Conservation (phyloP, 53 echinoderm and acorn worm species). For the Patiria pectinifera region DNA sequence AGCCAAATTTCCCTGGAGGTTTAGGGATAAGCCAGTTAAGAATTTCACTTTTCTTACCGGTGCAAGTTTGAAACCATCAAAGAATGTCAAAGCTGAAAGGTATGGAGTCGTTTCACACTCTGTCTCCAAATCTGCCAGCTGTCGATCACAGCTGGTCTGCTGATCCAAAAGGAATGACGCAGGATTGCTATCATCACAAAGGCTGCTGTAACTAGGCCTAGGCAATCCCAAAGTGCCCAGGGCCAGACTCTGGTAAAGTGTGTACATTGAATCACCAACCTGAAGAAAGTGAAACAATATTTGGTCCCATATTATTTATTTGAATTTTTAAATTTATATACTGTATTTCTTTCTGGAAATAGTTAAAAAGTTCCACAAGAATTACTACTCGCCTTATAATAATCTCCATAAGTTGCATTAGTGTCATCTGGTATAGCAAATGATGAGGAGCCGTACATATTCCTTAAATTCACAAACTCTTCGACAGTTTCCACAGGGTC, state of each 20-base stretch:
- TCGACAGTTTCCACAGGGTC: constrained; percentile 75
- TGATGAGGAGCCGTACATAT: constrained; percentile 68
- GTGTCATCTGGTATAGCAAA: constrained; percentile 66
- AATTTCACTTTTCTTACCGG: constrained; percentile 66
- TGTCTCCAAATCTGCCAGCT: constrained; percentile 59
- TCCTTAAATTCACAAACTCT: constrained; percentile 73
- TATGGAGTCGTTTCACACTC: constrained; percentile 77
- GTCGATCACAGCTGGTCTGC: constrained; percentile 67
- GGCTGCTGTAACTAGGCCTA: constrained; percentile 32
- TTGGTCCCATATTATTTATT: too few species aligned
- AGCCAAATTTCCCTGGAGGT: too few species aligned
- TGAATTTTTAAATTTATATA: too few species aligned
- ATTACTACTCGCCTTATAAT: constrained; percentile 75
- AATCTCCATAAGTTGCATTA: constrained; percentile 73
- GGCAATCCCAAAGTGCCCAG: constrained; percentile 84
- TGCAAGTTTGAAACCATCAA: constrained; percentile 82
- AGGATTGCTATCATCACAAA: constrained; percentile 90
- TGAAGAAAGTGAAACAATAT: constrained; percentile 4
- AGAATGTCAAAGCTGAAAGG: constrained; percentile 77
- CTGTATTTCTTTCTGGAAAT: neutral
- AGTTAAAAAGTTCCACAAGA: neutral
- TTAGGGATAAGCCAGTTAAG: too few species aligned
- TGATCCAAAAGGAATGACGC: constrained; percentile 81
- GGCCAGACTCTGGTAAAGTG: constrained; percentile 83
- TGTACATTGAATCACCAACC: constrained; percentile 90